These are phyloP conservation scores for Condylostylus longicornis DNA, from an alignment of 1,140 invertebrate genomes.

Conservation along the genomic window DNA sequence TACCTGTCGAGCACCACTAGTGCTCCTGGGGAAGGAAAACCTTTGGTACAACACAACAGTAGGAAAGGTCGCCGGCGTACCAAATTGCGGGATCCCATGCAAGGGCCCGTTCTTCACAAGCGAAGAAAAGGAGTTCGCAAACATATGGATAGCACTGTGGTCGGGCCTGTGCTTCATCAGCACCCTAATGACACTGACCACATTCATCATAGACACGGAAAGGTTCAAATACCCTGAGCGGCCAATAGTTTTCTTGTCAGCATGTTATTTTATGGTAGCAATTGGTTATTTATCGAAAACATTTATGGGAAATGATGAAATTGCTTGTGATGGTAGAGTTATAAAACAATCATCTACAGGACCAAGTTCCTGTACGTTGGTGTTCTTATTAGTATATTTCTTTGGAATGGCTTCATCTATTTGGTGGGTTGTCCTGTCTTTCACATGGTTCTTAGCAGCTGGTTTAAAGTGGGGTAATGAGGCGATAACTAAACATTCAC, in stretches of 20 bases:
- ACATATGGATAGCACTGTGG: slow-evolving; percentile 90
- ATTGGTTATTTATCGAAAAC: slow-evolving; percentile 78
- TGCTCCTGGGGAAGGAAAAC: slow-evolving; percentile 47
- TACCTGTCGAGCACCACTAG: slow-evolving; percentile 58
- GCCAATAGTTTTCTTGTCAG: slow-evolving; percentile 87
- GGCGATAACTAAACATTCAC: slow-evolving; percentile 86
- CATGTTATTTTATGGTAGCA: slow-evolving; percentile 91
- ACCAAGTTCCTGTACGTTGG: slow-evolving; percentile 62
- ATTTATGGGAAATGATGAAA: slow-evolving; percentile 68
- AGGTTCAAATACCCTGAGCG: slow-evolving; percentile 88
- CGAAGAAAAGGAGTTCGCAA: slow-evolving; percentile 79
- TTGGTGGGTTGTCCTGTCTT: slow-evolving; percentile 89
- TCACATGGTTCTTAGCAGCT: slow-evolving; percentile 89
- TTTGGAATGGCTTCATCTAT: slow-evolving; percentile 88
- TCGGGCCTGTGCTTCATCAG: slow-evolving; percentile 86
- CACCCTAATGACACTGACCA: slow-evolving; percentile 80
- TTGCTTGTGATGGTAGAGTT: slow-evolving; percentile 74
- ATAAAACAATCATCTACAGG: slow-evolving; percentile 50
- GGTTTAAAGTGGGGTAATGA: slow-evolving; percentile 92
- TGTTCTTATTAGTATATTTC: slow-evolving; percentile 82
- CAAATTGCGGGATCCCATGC: slow-evolving; percentile 85
- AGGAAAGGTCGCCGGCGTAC: slow-evolving; percentile 48
- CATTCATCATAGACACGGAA: slow-evolving; percentile 82
- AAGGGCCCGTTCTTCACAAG: slow-evolving; percentile 71
- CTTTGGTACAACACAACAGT: slow-evolving; percentile 47